Evolutionary conservation across 2,888 invertebrate species (phyloP).

Genomic region (Cenopis cana): DNA sequence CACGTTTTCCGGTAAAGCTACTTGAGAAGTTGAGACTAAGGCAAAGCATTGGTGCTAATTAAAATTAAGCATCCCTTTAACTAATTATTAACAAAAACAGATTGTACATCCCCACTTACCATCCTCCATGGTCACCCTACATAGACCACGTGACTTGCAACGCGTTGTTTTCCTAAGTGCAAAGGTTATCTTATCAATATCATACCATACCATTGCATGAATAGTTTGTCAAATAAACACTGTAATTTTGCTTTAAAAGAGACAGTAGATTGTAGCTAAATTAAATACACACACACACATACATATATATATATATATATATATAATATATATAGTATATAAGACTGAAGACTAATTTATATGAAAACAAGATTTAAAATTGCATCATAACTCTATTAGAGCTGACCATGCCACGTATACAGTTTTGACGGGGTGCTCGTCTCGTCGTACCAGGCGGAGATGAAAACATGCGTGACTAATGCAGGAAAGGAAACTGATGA

Average conservation of each 20-base stretch:
- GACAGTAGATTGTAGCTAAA: too few species aligned
- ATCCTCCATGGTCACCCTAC: conserved; percentile 1
- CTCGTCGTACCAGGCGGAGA: too few species aligned
- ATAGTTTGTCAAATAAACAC: too few species aligned
- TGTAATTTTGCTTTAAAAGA: too few species aligned
- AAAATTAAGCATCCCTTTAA: background rate
- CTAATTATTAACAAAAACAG: conserved; percentile 1
- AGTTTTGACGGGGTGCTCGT: conserved; percentile 2
- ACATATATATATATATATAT: too few species aligned
- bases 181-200: too few species aligned
- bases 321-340: too few species aligned
- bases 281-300: too few species aligned
- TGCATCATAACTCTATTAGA: background rate
- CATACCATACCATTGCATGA: too few species aligned
- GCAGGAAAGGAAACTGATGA: background rate
- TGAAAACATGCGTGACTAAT: too few species aligned
- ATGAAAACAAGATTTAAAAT: background rate
- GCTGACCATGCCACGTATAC: background rate
- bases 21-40: background rate
- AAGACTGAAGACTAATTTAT: too few species aligned
- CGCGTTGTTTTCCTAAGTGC: background rate
- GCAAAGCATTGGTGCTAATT: background rate
- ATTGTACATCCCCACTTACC: background rate
- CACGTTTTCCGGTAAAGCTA: conserved; percentile 1
- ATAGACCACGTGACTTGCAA: conserved; percentile 8